phyloP scores from a whole-genome alignment of 2,113 vertebrate species.

The Ovibos moschatus region DNA sequence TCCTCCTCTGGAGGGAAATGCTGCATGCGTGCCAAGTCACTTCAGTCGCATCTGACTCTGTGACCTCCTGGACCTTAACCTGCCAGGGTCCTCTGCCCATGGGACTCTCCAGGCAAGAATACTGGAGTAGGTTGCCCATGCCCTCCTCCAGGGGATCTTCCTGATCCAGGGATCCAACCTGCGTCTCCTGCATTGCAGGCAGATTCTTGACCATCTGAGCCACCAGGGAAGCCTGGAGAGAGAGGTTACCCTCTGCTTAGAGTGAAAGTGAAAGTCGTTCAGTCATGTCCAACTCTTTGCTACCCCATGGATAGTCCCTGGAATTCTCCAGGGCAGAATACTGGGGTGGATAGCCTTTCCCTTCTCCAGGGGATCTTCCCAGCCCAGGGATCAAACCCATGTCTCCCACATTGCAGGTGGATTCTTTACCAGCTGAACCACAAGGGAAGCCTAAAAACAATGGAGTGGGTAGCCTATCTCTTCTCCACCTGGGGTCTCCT shows the following conservation, averaged over 20 bases:
- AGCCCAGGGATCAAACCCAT: background rate
- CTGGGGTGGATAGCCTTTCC: background rate
- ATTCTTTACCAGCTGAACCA: background rate
- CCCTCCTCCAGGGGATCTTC: background rate
- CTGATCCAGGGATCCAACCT: background rate
- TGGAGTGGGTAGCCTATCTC: background rate
- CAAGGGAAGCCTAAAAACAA: background rate
- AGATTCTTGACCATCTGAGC: background rate
- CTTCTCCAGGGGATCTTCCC: background rate
- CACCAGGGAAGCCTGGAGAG: background rate
- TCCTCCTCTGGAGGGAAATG: background rate
- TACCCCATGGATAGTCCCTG: background rate
- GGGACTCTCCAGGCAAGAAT: background rate
- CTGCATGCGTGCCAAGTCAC: background rate
- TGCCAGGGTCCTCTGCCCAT: background rate
- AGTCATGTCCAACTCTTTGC: background rate
- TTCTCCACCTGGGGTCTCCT: background rate
- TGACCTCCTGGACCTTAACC: background rate
- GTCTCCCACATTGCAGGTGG: background rate
- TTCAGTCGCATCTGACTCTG: background rate
- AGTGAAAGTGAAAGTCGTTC: background rate
- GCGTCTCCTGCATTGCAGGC: background rate
- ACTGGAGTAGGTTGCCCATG: background rate
- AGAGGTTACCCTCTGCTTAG: background rate
- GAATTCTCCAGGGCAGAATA: background rate